Percentiles rank a stretch among this genome's conserved stretches.
phyloP scores from a whole-genome alignment of 2,888 invertebrate species.

The Brenthis daphne region DNA sequence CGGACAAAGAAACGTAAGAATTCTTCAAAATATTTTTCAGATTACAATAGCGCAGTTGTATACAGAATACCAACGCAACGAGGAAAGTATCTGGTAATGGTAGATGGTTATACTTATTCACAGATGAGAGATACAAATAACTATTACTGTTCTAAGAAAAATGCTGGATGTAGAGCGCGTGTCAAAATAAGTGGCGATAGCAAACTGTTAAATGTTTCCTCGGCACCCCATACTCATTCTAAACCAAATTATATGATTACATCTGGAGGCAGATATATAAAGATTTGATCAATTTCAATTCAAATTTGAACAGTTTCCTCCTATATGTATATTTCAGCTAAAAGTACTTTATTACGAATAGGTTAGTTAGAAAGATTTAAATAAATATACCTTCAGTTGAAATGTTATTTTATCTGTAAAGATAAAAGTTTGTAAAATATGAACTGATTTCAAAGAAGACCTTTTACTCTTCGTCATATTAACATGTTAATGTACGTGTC shows the following conservation, averaged over 20 bases:
- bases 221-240: constrained; percentile 45
- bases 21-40: constrained; percentile 14
- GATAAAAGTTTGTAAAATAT: too few species aligned
- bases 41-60: constrained; percentile 14
- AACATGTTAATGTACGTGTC: too few species aligned
- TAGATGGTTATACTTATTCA: constrained; percentile 47
- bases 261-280: constrained; percentile 42
- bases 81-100: constrained; percentile 44
- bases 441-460: too few species aligned
- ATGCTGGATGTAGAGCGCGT: constrained; percentile 46
- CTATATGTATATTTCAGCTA: too few species aligned
- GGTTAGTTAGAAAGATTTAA: too few species aligned
- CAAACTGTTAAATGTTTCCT: constrained; percentile 25
- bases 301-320: too few species aligned
- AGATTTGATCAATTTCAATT: constrained; percentile 19
- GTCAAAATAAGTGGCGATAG: constrained; percentile 38
- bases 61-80: constrained; percentile 37
- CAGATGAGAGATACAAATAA: constrained; percentile 40
- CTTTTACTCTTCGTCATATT: too few species aligned
- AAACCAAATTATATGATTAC: constrained; percentile 48
- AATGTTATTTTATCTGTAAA: too few species aligned
- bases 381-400: too few species aligned
- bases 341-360: too few species aligned
- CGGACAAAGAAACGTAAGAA: not conserved
- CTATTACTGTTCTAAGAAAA: constrained; percentile 52